A percentile compares a stretch with the other conserved stretches of the same genome.
Evolutionary conservation across 1,140 invertebrate species (phyloP).

Genomic region (Hestina assimilis): DNA sequence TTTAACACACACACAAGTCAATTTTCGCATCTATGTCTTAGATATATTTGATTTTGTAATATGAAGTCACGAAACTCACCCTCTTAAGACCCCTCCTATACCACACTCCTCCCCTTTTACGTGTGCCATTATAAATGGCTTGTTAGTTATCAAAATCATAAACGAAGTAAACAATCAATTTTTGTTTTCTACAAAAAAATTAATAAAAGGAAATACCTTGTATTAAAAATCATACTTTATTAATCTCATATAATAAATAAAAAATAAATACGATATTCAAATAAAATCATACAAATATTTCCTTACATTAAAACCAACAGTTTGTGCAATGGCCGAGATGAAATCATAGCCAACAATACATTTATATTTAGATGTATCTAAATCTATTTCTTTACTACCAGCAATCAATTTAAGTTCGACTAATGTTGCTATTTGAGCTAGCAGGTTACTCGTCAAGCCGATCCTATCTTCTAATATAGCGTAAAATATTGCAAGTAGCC

Average conservation of each 20-base stretch:
- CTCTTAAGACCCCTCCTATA: no score
- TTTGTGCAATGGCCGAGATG: constrained; percentile 83
- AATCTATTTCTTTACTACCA: constrained; percentile 81
- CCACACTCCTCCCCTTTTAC: no score
- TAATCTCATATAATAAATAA: neutral
- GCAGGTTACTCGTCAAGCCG: constrained; percentile 89
- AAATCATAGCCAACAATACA: constrained; percentile 87
- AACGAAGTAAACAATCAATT: no score
- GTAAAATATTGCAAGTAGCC: constrained; percentile 94
- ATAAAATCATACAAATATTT: constrained; percentile 88
- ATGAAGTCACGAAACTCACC: no score
- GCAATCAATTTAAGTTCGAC: constrained; percentile 85
- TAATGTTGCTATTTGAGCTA: constrained; percentile 87
- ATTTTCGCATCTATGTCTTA: no score
- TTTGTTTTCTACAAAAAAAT: no score
- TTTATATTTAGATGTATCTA: constrained; percentile 83
- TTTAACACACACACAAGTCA: no score
- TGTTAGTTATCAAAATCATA: no score
- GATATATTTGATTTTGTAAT: no score
- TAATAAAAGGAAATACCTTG: neutral
- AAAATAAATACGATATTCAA: constrained; percentile 36
- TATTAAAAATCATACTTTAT: neutral
- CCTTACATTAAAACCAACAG: constrained; percentile 85
- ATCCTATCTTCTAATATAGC: constrained; percentile 91
- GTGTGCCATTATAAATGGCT: no score